These are phyloP conservation scores for Lasioglossum lativentre DNA, from an alignment of 2,888 invertebrate genomes.

Conservation along the genomic window DNA sequence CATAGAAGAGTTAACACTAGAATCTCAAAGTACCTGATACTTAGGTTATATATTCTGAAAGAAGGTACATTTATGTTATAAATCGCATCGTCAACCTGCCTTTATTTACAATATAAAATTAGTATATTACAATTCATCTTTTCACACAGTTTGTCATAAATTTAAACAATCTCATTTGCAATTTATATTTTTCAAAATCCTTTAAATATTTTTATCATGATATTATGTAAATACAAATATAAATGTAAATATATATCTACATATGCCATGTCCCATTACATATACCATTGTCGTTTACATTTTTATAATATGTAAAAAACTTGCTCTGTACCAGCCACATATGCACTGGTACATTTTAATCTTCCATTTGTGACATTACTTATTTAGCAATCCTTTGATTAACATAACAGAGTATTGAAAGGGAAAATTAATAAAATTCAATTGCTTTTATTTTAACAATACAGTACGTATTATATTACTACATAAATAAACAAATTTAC, in stretches of 20 bases:
- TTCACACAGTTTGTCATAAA: constrained; percentile 32
- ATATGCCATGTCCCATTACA: neutral
- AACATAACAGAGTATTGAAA: neutral
- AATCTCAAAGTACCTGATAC: constrained; percentile 79
- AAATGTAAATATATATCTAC: constrained; percentile 8
- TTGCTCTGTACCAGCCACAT: neutral
- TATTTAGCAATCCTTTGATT: neutral
- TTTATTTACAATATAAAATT: constrained; percentile 49
- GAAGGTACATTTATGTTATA: constrained; percentile 28
- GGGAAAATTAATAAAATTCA: neutral
- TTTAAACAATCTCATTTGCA: constrained; percentile 14
- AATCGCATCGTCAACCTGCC: constrained; percentile 47
- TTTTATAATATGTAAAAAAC: neutral
- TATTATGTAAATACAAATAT: constrained; percentile 16
- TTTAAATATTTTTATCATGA: constrained; percentile 40
- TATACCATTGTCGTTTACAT: neutral
- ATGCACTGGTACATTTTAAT: neutral
- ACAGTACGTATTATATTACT: neutral
- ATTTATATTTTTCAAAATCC: constrained; percentile 11
- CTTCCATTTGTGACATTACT: neutral
- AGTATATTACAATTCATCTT: constrained; percentile 17
- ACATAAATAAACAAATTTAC: neutral
- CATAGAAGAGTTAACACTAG: constrained; percentile 77
- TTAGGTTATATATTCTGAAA: constrained; percentile 25
- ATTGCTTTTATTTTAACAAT: neutral